Base-by-base conservation (phyloP, 2,113 vertebrate genomes). In the Cairina moschata region DNA sequence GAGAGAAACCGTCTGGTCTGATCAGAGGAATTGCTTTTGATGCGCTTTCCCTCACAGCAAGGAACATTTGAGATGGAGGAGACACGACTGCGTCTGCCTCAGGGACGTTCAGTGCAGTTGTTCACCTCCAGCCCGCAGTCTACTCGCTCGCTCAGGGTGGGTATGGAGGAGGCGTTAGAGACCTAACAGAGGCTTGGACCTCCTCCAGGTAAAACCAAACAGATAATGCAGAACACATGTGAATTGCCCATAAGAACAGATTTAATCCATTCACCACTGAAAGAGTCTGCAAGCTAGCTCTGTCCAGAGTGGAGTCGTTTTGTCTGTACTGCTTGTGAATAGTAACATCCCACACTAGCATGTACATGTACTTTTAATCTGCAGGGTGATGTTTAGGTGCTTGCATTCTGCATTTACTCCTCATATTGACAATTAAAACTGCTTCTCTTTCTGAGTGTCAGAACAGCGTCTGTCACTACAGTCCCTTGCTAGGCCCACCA, bases 1-100 rank as follows among this genome's bases (percentile, higher is more conserved):
- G 34, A 60, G 56, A 84, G 66, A 56, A 95, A 80, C 91, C 0
- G 0, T 38, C 0, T 0, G 17, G 42, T 44, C 65, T 63, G 6
- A 78, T 48, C 28, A n/a, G 29, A 48, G 28, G 78, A 72, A 83
- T 36, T 15, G 20, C 7, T 44, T 67, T 75, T 5, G 5, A 6
- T 74, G 14, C 11, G 60, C 59, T 63, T 14, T 21, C 31, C 46
- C 13, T 17, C 23, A 8, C 20, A 79, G 79, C 46, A 90, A 66
- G 69, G 42, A 92, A 42, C 1, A 1, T 62, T 79, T 86, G 80
- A 76, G 50, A 58, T 81, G 44, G 85, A 26, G 67, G 58, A 79
- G 77, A 62, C 1, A 2, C 3, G 12, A 65, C 28, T 17, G 16
- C 0, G 0, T 17, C 23, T 29, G 50, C 86, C 42, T 12, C 1